Conservation (phyloP, 1,140 invertebrate genomes). For the Ceratosolen solmsi region DNA sequence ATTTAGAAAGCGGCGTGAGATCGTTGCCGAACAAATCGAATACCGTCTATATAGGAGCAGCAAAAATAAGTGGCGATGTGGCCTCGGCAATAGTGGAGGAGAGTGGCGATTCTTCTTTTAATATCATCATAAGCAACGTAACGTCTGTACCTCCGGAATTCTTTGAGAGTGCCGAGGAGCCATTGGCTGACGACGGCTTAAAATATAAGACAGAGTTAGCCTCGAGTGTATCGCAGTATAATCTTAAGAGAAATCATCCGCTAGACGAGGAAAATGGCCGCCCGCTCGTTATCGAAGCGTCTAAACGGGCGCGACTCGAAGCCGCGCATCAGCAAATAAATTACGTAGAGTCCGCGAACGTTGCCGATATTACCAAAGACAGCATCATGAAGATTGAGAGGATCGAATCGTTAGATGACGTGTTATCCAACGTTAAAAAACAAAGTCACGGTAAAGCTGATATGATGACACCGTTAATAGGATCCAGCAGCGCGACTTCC, state of each 20-base stretch:
- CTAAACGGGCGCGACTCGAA: conserved; percentile 42
- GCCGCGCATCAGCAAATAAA: conserved; percentile 14
- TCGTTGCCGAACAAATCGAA: background rate
- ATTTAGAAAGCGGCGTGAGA: background rate
- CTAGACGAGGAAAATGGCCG: conserved; percentile 14
- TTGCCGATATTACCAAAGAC: background rate
- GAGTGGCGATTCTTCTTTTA: conserved; percentile 46
- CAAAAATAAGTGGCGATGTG: background rate
- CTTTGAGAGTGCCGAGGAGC: conserved; percentile 29
- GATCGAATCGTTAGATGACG: background rate
- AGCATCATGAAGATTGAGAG: conserved; percentile 16
- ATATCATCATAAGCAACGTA: conserved; percentile 62
- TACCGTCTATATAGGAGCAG: background rate
- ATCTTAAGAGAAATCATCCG: conserved; percentile 34
- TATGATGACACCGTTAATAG: conserved; percentile 2
- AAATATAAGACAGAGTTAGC: background rate
- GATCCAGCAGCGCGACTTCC: conserved; percentile 18
- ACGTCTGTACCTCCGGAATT: conserved; percentile 57
- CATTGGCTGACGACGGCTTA: background rate
- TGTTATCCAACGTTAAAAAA: conserved; percentile 10
- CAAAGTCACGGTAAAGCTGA: conserved; percentile 19
- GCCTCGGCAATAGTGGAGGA: background rate
- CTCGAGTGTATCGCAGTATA: background rate
- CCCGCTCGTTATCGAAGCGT: background rate
- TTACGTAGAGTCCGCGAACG: background rate